Conservation (phyloP, 2,113 vertebrate genomes). For the Otus sunia region DNA sequence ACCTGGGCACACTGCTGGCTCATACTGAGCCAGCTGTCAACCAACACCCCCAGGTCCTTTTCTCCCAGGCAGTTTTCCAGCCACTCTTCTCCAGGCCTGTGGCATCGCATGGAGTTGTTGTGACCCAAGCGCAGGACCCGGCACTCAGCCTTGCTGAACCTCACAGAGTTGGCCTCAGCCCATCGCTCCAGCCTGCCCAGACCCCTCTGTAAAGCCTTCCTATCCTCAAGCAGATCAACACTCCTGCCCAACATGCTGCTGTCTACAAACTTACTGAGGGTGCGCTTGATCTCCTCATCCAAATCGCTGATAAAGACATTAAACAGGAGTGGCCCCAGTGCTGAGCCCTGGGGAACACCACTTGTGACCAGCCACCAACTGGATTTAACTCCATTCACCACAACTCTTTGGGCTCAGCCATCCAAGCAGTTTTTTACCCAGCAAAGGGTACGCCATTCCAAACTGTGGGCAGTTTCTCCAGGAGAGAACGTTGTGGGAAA, state of each 20-base stretch:
- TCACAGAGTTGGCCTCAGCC: background rate
- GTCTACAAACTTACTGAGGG: background rate
- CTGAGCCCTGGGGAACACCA: background rate
- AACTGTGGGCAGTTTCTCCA: background rate
- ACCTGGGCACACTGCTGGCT: background rate
- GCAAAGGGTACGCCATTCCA: fast-evolving
- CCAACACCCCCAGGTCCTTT: background rate
- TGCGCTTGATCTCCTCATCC: background rate
- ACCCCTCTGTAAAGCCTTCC: background rate
- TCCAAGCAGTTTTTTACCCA: background rate
- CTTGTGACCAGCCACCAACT: background rate
- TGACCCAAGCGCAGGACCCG: fast-evolving
- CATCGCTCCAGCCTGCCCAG: background rate
- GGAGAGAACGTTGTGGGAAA: background rate
- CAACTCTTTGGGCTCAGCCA: background rate
- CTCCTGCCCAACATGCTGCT: background rate
- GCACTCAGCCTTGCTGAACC: background rate
- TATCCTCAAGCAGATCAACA: background rate
- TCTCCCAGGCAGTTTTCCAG: background rate
- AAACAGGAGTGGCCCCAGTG: background rate
- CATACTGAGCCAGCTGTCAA: fast-evolving
- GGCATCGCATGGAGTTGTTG: too few relatives aligned
- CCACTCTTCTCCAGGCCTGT: background rate
- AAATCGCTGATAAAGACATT: background rate
- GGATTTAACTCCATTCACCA: background rate